phyloP scores from a whole-genome alignment of 2,797 vertebrate species.

The Psittacula echo region DNA sequence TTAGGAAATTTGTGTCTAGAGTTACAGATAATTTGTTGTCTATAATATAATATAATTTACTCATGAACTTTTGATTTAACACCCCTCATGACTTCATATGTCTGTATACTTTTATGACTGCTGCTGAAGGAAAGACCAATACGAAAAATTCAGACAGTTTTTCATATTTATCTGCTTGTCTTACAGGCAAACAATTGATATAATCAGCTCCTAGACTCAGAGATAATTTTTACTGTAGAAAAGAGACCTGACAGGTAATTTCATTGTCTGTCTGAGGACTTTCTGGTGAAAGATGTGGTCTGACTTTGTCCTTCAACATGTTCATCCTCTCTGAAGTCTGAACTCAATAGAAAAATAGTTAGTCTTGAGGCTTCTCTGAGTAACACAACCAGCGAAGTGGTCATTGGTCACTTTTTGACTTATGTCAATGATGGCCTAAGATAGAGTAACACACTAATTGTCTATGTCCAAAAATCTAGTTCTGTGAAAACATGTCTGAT shows the following conservation, averaged over 20 bases:
- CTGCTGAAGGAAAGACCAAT: not conserved
- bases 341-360: not conserved
- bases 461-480: not conserved
- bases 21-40: not conserved
- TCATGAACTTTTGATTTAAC: not conserved
- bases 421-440: not conserved
- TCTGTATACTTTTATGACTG: not conserved
- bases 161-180: not conserved
- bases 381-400: not conserved
- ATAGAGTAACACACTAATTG: not conserved
- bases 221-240: not conserved
- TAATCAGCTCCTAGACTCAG: not conserved
- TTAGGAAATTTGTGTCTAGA: not conserved
- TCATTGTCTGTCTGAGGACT: not conserved
- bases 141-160: not conserved
- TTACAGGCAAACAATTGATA: not conserved
- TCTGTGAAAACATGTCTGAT: not conserved
- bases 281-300: not conserved
- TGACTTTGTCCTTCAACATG: not conserved
- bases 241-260: not conserved
- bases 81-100: not conserved
- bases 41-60: not conserved
- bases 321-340: not conserved
- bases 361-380: not conserved
- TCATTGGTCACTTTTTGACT: not conserved